A percentile compares a stretch with the other conserved stretches of the same genome.
phyloP scores from a whole-genome alignment of 2,113 vertebrate species.

The Catharus fuscescens region DNA sequence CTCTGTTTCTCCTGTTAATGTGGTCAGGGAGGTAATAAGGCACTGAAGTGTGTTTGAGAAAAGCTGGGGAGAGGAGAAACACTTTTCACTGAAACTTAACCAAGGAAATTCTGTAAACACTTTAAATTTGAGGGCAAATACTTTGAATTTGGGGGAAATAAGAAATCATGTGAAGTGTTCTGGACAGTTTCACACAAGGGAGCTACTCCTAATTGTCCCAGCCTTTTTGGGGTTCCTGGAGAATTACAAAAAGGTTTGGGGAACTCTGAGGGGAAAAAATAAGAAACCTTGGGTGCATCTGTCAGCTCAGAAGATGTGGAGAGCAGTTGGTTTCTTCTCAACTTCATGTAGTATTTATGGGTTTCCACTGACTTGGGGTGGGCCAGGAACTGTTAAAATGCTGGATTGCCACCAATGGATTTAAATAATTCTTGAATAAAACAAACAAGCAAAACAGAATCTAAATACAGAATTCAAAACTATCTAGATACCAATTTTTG shows the following conservation, averaged over 20 bases:
- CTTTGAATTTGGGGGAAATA: background rate
- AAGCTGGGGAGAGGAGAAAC: background rate
- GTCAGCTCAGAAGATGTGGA: background rate
- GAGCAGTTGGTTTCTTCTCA: background rate
- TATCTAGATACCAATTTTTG: background rate
- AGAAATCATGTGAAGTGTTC: background rate
- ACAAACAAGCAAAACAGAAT: background rate
- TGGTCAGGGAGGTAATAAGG: background rate
- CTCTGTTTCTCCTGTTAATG: background rate
- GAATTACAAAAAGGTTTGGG: background rate
- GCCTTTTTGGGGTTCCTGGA: background rate
- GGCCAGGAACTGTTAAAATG: background rate
- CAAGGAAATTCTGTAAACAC: background rate
- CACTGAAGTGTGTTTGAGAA: background rate
- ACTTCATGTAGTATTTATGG: accelerated
- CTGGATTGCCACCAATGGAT: background rate
- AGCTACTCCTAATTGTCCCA: background rate
- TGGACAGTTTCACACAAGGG: background rate
- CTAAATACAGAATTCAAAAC: background rate
- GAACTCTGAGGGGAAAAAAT: background rate
- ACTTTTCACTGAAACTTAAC: background rate
- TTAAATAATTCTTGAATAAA: background rate
- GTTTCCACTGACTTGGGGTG: background rate
- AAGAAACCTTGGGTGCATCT: background rate
- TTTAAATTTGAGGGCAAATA: background rate